Conservation (phyloP, 1,140 invertebrate genomes). For the Panulirus ornatus region DNA sequence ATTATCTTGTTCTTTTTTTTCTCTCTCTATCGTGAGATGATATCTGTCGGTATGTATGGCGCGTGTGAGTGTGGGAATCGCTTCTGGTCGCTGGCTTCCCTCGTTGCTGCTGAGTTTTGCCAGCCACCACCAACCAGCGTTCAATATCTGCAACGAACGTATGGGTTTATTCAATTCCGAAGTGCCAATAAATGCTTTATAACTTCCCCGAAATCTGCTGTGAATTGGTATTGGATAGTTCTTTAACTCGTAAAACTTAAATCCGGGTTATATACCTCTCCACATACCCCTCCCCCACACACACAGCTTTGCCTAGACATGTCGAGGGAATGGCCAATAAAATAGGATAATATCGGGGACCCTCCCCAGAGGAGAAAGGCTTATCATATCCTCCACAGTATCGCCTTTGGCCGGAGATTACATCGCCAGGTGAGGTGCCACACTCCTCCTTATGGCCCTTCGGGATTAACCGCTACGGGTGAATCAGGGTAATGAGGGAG, state of each 20-base stretch:
- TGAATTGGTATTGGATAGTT: conserved; percentile 38
- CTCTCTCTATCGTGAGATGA: neutral
- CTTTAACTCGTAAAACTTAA: conserved; percentile 23
- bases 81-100: too few relatives aligned
- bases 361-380: too few relatives aligned
- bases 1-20: neutral
- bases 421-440: too few relatives aligned
- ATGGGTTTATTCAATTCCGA: conserved; percentile 31
- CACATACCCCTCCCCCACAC: too few relatives aligned
- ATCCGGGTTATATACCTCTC: neutral
- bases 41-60: neutral
- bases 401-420: too few relatives aligned
- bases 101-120: neutral
- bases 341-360: neutral
- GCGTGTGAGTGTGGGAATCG: neutral
- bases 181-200: conserved; percentile 36
- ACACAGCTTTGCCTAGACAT: neutral
- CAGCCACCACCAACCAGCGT: neutral
- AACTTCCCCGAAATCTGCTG: conserved; percentile 16
- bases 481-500: too few relatives aligned
- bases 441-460: too few relatives aligned
- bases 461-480: too few relatives aligned
- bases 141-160: conserved; percentile 2
- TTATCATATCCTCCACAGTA: too few relatives aligned
- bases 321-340: conserved; percentile 4